phyloP scores from a whole-genome alignment of 2,797 vertebrate species.

The Urophycis tenuis region DNA sequence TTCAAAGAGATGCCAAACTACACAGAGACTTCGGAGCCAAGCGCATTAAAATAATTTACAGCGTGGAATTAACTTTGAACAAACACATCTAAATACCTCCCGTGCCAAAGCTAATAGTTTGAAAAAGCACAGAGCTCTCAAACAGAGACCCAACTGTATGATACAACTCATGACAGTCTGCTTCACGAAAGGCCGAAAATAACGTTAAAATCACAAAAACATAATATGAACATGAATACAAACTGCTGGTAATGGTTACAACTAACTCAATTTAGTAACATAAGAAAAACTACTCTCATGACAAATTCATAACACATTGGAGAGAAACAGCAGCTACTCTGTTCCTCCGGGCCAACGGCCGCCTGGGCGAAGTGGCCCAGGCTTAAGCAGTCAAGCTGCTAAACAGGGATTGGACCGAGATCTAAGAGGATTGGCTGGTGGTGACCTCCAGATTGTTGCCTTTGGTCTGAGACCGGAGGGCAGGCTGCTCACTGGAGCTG shows the following conservation, averaged over 20 bases:
- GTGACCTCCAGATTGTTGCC: slow-evolving; percentile 48
- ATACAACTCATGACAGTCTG: not conserved
- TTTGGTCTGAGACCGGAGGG: slow-evolving; percentile 28
- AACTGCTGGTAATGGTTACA: not conserved
- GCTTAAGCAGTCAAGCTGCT: slow-evolving; percentile 45
- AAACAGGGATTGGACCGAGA: slow-evolving; percentile 33
- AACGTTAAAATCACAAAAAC: not conserved
- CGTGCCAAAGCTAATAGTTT: not conserved
- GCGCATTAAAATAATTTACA: not conserved
- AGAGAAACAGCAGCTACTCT: not conserved
- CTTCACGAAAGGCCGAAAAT: not conserved
- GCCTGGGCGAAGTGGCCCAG: slow-evolving; percentile 24
- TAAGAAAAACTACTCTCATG: not conserved
- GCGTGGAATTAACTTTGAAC: not conserved
- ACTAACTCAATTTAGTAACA: no score
- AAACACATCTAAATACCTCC: not conserved
- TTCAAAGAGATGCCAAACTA: not conserved
- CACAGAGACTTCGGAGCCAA: not conserved
- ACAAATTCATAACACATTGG: not conserved
- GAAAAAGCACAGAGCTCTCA: not conserved
- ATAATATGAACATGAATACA: not conserved
- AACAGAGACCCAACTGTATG: not conserved
- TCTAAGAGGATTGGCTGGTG: slow-evolving; percentile 54
- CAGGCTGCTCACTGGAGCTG: not conserved
- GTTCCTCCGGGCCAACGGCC: slow-evolving; percentile 21